Evolutionary conservation across 2,888 invertebrate genomes (phyloP).

Genomic region (Ceratothoa steindachneri): DNA sequence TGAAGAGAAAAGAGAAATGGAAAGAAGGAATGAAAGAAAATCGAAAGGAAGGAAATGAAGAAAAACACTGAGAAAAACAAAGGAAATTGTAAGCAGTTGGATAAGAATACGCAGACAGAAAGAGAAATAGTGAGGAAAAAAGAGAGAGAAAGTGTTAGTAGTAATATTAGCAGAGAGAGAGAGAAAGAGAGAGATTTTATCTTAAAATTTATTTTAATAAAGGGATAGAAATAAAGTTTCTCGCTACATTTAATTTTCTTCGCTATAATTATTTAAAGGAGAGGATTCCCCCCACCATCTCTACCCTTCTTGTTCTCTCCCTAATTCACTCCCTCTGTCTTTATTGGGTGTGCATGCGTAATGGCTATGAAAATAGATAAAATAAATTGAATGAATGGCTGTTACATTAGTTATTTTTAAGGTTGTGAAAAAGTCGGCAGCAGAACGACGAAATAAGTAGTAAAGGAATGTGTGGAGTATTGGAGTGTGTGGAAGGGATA

Average conservation of each 20-base stretch:
- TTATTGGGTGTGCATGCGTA: neutral
- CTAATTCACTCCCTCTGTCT: neutral
- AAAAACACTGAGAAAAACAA: no score
- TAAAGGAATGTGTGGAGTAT: no score
- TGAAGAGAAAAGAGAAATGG: no score
- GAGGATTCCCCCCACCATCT: neutral
- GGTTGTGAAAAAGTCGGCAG: no score
- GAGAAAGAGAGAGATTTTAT: slow-evolving; percentile 13
- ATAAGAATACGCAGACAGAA: neutral
- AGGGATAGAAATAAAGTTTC: neutral
- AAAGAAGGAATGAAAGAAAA: no score
- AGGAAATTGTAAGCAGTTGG: neutral
- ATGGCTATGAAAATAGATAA: neutral
- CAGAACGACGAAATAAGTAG: no score
- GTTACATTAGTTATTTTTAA: neutral
- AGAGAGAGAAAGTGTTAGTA: slow-evolving; percentile 1
- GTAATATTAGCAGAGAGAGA: neutral
- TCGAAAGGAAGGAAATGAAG: no score
- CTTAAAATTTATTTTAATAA: no score
- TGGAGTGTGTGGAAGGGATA: neutral
- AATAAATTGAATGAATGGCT: slow-evolving; percentile 10
- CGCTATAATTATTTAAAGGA: neutral
- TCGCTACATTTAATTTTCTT: slow-evolving; percentile 7
- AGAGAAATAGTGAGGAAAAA: slow-evolving; percentile 8
- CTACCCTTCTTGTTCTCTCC: no score